These are phyloP conservation scores for Gephyroberyx darwinii DNA, from an alignment of 2,797 vertebrate genomes.

Conservation along the genomic window DNA sequence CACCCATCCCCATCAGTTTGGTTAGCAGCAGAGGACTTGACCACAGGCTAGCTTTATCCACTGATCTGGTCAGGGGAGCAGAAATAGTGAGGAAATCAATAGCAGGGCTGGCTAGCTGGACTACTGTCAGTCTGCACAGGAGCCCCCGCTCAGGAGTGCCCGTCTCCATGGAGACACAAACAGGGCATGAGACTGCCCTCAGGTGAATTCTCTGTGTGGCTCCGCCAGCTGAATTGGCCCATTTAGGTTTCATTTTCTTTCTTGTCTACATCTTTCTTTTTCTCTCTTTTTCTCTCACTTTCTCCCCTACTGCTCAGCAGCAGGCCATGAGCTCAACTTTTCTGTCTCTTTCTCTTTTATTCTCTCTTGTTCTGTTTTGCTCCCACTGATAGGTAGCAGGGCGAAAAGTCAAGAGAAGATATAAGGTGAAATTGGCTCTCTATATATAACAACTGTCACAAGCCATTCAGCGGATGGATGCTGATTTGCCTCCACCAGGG, in stretches of 20 bases:
- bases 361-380: constrained; percentile 59
- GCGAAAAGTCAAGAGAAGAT: constrained; percentile 62
- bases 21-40: constrained; percentile 20
- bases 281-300: constrained; percentile 56
- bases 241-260: constrained; percentile 77
- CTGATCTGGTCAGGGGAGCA: constrained; percentile 35
- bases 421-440: constrained; percentile 65
- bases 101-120: constrained; percentile 46
- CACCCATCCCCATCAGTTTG: background rate
- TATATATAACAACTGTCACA: constrained; percentile 67
- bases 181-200: constrained; percentile 69
- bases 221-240: constrained; percentile 70
- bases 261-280: constrained; percentile 65
- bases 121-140: constrained; percentile 64
- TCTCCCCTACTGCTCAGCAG: constrained; percentile 59
- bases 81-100: constrained; percentile 68
- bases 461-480: constrained; percentile 47
- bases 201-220: constrained; percentile 75
- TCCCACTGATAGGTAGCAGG: constrained; percentile 60
- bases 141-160: constrained; percentile 61
- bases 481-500: constrained; percentile 64
- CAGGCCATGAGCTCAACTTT: constrained; percentile 38
- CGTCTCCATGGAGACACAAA: constrained; percentile 79
- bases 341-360: constrained; percentile 54
- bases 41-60: constrained; percentile 30